phyloP scores from a whole-genome alignment of 2,797 vertebrate genomes.

The Garrulus glandarius region DNA sequence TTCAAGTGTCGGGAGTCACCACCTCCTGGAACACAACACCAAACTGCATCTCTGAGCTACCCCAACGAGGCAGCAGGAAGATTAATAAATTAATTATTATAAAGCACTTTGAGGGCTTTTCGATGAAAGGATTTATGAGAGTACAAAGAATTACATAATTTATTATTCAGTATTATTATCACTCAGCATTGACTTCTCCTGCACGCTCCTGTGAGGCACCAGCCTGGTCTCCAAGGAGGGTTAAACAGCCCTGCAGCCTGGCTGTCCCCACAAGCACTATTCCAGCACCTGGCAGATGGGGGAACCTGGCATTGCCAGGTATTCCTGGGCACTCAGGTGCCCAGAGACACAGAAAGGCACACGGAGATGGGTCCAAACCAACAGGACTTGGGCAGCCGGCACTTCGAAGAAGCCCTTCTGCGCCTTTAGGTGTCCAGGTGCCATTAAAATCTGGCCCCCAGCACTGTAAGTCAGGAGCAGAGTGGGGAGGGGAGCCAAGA shows the following conservation, averaged over 20 bases:
- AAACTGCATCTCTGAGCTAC: not conserved
- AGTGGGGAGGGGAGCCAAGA: not conserved
- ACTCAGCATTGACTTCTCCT: not conserved
- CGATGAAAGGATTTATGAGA: not conserved
- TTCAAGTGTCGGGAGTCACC: fast-evolving
- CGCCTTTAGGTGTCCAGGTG: not conserved
- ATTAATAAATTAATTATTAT: not conserved
- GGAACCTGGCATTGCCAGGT: not conserved
- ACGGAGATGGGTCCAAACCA: not conserved
- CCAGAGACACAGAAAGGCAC: not conserved
- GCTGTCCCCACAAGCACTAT: not conserved
- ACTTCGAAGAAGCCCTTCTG: not conserved
- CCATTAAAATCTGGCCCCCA: constrained; percentile 5
- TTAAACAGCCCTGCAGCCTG: not conserved
- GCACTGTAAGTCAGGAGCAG: not conserved
- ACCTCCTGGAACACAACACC: not conserved
- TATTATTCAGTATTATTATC: constrained; percentile 13
- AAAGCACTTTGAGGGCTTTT: not conserved
- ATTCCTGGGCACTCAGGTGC: not conserved
- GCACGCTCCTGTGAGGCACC: not conserved
- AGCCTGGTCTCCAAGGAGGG: not conserved
- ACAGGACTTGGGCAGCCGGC: not conserved
- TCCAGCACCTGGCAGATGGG: not conserved
- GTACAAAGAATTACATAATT: constrained; percentile 10
- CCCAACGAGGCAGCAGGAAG: not conserved